Evolutionary conservation across 2,888 invertebrate genomes (phyloP).

Genomic region (Odontomyia ornata): DNA sequence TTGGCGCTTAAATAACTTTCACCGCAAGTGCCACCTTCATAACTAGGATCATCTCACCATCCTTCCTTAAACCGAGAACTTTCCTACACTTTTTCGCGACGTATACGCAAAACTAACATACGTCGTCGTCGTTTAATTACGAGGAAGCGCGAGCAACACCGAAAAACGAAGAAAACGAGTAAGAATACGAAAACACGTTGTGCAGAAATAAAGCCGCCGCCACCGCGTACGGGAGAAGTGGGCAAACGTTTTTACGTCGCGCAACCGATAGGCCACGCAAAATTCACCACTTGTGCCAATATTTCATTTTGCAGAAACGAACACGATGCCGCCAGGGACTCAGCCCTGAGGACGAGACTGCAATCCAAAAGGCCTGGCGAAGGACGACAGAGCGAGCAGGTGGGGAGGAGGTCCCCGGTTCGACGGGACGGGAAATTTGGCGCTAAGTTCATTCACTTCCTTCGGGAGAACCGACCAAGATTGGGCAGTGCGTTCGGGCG

Average conservation of each 20-base stretch:
- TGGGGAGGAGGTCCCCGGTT: too few species aligned
- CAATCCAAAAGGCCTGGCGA: not conserved
- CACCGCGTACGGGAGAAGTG: slow-evolving; percentile 5
- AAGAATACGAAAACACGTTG: slow-evolving; percentile 22
- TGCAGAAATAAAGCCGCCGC: not conserved
- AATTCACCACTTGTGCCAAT: slow-evolving; percentile 17
- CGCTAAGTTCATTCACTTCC: slow-evolving; percentile 3
- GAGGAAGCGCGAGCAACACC: not conserved
- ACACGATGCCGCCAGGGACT: not conserved
- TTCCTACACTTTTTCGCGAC: not conserved
- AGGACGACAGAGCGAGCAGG: not conserved
- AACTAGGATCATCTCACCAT: too few species aligned
- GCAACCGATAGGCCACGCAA: not conserved
- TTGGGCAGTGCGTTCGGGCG: not conserved
- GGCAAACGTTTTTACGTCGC: not conserved
- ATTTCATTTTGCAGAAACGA: slow-evolving; percentile 8
- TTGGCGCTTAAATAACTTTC: not conserved
- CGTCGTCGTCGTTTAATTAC: not conserved
- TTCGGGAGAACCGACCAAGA: not conserved
- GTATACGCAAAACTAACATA: not conserved
- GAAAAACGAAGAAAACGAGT: not conserved
- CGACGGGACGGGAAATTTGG: not conserved
- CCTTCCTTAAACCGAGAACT: not conserved
- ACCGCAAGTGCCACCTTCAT: not conserved
- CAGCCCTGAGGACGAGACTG: not conserved